Base-by-base conservation (phyloP, 2,888 invertebrate species). In the Stenodema calcarata region DNA sequence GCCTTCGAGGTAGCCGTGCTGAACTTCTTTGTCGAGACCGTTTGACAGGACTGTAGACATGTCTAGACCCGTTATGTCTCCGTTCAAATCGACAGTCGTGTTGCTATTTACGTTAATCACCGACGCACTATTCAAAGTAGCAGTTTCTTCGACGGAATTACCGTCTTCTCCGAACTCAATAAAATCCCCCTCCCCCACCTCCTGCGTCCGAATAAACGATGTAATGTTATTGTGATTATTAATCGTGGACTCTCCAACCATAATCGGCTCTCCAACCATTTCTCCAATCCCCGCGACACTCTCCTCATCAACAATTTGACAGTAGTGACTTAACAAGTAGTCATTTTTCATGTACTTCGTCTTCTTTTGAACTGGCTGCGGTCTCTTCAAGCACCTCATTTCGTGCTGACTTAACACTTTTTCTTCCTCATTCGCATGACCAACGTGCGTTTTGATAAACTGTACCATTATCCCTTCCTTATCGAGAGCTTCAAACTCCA, bases 391-490 rank as follows among this genome's bases (percentile, higher is more conserved):
- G 1, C 11, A 23, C 14, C 28, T 42, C 44, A 84, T 73, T 47
- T 84, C 44, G n/a, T 70, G 27, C 35, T 84, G 84, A 47, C 84
- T 84, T 44, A 84, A 84, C 11, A 84, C 84, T 75, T 84, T 84
- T 9, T 84, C 84, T 9, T n/a, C 75, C 18, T 84, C 84, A 73
- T 84, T 84, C 16, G 47, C 44, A 42, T 84, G 84, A 2, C 84
- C 84, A 16, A 84, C 84, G 73, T 84, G 84, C 7, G 84, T 84
- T 73, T 84, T 84, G 42, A 84, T 47, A 42, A 84, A 84, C 42
- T 84, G 84, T n/a, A 84, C 84, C 18, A 27, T 11, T 3, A 84
- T 44, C 11, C 44, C 75, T 27, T 28, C 47, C 1, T 42, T 75
- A 6, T 84, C 73, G 16, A 42, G 2, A 0, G 84, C 84, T 44